Evolutionary conservation across 2,888 invertebrate species (phyloP).

Genomic region (Cosmopolites sordidus): DNA sequence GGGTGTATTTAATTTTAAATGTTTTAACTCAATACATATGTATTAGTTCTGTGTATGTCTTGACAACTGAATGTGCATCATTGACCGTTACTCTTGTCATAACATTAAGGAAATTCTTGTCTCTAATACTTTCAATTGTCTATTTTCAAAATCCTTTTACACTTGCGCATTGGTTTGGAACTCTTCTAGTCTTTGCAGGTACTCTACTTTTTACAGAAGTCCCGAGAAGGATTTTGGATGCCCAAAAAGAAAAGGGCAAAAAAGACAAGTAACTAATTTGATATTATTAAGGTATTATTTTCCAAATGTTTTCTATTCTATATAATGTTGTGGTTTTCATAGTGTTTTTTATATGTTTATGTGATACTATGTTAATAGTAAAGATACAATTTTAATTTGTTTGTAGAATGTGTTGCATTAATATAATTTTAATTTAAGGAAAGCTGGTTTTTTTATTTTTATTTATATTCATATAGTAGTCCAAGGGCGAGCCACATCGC

Average conservation of each 20-base stretch:
- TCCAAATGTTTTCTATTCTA: too few relatives aligned
- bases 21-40: conserved; percentile 89
- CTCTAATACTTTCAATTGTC: conserved; percentile 89
- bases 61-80: conserved; percentile 92
- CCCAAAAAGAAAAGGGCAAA: not conserved
- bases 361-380: too few relatives aligned
- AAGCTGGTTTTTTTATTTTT: too few relatives aligned
- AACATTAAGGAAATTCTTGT: conserved; percentile 92
- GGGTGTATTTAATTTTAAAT: conserved; percentile 75
- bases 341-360: too few relatives aligned
- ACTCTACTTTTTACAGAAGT: conserved; percentile 89
- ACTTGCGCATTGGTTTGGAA: conserved; percentile 84
- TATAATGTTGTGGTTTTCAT: too few relatives aligned
- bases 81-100: conserved; percentile 93
- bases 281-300: too few relatives aligned
- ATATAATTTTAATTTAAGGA: too few relatives aligned
- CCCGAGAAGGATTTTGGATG: conserved; percentile 21
- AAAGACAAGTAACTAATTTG: not conserved
- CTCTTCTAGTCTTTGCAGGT: conserved; percentile 84
- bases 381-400: too few relatives aligned
- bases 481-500: too few relatives aligned
- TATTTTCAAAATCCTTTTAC: conserved; percentile 96
- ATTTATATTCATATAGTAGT: too few relatives aligned
- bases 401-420: too few relatives aligned
- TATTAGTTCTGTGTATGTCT: conserved; percentile 88